Evolutionary conservation across 2,797 vertebrate species (phyloP).

Genomic region (Hybognathus amarus): DNA sequence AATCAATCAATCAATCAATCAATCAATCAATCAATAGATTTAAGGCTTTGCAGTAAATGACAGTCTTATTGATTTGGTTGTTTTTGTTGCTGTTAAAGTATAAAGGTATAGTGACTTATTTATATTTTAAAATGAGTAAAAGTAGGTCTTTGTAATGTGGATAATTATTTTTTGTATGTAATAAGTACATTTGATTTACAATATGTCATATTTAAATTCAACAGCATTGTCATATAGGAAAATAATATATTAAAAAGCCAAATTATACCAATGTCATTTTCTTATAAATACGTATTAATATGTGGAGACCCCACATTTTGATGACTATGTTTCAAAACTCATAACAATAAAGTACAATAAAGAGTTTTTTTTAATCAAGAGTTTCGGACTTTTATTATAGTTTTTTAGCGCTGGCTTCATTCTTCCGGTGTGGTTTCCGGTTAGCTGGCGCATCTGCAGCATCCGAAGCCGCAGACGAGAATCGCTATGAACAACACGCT

Average conservation of each 20-base stretch:
- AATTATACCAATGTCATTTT: too few relatives aligned
- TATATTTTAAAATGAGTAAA: not conserved
- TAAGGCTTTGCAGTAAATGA: too few relatives aligned
- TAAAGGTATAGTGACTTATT: not conserved
- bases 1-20: too few relatives aligned
- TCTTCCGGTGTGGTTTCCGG: slow-evolving; percentile 31
- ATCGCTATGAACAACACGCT: slow-evolving; percentile 37
- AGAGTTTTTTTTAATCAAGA: not conserved
- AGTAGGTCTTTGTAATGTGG: not conserved
- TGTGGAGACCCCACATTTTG: too few relatives aligned
- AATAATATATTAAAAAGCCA: too few relatives aligned
- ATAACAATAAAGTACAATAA: not conserved
- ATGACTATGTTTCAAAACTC: not conserved
- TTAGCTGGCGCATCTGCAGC: slow-evolving; percentile 53
- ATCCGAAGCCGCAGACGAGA: slow-evolving; percentile 40
- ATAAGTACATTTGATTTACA: not conserved
- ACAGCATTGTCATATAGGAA: too few relatives aligned
- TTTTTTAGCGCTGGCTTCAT: slow-evolving; percentile 1
- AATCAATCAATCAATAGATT: too few relatives aligned
- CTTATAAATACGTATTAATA: too few relatives aligned
- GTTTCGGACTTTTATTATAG: slow-evolving; percentile 8
- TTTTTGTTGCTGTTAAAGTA: not conserved
- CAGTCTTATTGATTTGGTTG: not conserved
- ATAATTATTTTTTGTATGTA: not conserved
- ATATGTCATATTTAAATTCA: not conserved